Evolutionary conservation across 1,140 invertebrate species (phyloP).

Genomic region (Parapsyche elsis): DNA sequence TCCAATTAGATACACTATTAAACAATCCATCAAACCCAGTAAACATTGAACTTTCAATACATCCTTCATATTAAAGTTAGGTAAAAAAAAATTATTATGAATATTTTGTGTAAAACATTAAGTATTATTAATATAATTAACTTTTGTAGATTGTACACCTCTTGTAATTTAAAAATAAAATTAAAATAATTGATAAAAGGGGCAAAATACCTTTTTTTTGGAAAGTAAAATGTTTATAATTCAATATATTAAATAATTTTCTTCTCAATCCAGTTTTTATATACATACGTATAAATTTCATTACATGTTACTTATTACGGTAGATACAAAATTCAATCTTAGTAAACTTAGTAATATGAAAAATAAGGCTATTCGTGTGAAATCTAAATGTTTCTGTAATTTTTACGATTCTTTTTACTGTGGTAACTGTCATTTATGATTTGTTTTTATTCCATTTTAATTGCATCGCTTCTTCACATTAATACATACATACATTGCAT

Average conservation of each 20-base stretch:
- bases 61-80: too few species aligned
- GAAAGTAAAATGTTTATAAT: not conserved
- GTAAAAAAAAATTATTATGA: not conserved
- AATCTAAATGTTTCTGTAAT: conserved; percentile 45
- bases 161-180: too few species aligned
- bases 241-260: conserved; percentile 22
- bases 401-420: too few species aligned
- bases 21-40: too few species aligned
- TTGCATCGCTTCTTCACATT: too few species aligned
- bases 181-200: too few species aligned
- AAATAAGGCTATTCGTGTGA: conserved; percentile 48
- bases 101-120: conserved; percentile 22
- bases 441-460: too few species aligned
- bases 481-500: too few species aligned
- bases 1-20: not conserved
- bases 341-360: conserved; percentile 35
- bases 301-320: conserved; percentile 36
- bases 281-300: conserved; percentile 18
- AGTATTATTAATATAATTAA: too few species aligned
- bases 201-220: not conserved
- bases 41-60: too few species aligned
- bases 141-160: conserved; percentile 4
- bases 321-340: conserved; percentile 34
- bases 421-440: too few species aligned
- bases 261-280: conserved; percentile 37